Percentiles rank a stretch among this genome's conserved stretches.
phyloP scores from a whole-genome alignment of 2,888 invertebrate species.

The Tetramorium bicarinatum region DNA sequence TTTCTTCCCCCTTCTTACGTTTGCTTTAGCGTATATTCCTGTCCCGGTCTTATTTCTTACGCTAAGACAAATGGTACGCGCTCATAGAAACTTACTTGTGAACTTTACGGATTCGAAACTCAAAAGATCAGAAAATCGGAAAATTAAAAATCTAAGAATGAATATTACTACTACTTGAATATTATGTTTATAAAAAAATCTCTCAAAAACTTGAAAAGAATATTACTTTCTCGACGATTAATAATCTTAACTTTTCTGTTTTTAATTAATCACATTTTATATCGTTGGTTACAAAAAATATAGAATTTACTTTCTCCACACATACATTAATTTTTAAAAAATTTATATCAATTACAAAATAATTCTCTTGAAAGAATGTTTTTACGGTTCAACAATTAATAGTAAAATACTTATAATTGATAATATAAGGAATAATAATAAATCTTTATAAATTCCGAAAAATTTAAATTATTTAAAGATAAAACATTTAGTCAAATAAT shows the following conservation, averaged over 20 bases:
- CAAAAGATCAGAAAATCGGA: not conserved
- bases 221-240: not conserved
- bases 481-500: not conserved
- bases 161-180: not conserved
- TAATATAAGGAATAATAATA: not conserved
- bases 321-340: not conserved
- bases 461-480: not conserved
- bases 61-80: constrained; percentile 7
- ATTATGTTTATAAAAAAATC: not conserved
- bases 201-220: not conserved
- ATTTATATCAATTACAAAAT: not conserved
- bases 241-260: not conserved
- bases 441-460: not conserved
- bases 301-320: not conserved
- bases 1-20: constrained; percentile 16
- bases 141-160: too few relatives aligned
- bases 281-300: not conserved
- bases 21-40: constrained; percentile 26
- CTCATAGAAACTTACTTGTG: constrained; percentile 26
- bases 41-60: constrained; percentile 22
- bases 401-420: not conserved
- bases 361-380: not conserved
- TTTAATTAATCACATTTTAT: not conserved
- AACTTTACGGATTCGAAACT: not conserved
- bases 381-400: not conserved